Conservation (phyloP, 2,888 invertebrate species). For the Diabrotica balteata region DNA sequence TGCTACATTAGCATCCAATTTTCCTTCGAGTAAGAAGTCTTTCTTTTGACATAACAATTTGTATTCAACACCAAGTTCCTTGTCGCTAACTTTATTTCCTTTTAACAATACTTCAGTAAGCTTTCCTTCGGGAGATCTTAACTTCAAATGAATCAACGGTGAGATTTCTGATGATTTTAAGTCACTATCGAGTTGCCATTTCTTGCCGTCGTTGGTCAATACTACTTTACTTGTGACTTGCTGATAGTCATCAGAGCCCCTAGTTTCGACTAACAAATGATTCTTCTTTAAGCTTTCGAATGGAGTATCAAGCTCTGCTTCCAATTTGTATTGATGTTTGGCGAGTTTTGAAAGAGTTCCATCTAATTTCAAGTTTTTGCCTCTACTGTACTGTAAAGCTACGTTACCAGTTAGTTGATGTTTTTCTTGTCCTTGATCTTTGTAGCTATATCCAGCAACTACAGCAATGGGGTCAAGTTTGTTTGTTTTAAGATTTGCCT, state of each 20-base stretch:
- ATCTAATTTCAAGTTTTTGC: constrained; percentile 58
- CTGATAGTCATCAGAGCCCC: constrained; percentile 48
- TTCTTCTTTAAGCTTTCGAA: constrained; percentile 56
- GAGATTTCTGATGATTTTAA: constrained; percentile 64
- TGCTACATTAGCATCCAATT: constrained; percentile 64
- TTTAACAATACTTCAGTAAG: constrained; percentile 59
- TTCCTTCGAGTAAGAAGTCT: constrained; percentile 65
- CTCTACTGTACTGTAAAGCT: constrained; percentile 51
- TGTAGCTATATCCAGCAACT: constrained; percentile 55
- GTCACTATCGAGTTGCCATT: constrained; percentile 65
- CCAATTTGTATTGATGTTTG: constrained; percentile 59
- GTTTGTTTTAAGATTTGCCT: constrained; percentile 55
- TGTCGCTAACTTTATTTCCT: constrained; percentile 63
- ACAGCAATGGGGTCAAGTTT: constrained; percentile 57
- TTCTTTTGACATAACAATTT: constrained; percentile 50
- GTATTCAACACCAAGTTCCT: constrained; percentile 66
- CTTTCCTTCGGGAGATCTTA: constrained; percentile 63
- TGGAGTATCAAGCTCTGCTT: constrained; percentile 60
- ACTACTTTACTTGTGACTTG: constrained; percentile 56
- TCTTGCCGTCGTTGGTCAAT: constrained; percentile 66
- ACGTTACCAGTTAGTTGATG: constrained; percentile 47
- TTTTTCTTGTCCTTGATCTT: constrained; percentile 42
- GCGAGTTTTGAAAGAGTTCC: constrained; percentile 38
- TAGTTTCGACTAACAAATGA: constrained; percentile 57
- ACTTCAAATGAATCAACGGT: constrained; percentile 66